phyloP scores from a whole-genome alignment of 2,113 vertebrate genomes.

The Hucho hucho region DNA sequence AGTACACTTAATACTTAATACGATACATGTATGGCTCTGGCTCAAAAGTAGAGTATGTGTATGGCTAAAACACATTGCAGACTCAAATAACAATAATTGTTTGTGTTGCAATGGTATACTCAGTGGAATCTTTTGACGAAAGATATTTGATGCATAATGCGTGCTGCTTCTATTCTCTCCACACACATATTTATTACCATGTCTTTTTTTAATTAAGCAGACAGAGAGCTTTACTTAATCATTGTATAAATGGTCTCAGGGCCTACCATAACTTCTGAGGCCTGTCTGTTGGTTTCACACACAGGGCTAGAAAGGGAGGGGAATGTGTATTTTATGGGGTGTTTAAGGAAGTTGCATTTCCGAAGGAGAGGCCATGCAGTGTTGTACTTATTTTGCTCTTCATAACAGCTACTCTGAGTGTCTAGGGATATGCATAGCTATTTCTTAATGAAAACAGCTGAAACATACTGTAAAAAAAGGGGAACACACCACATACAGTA shows the following conservation, averaged over 20 bases:
- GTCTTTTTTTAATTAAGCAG: neutral
- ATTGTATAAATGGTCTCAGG: slow-evolving; percentile 2
- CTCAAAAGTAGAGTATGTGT: neutral
- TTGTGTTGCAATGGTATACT: neutral
- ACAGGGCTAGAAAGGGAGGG: neutral
- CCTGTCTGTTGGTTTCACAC: neutral
- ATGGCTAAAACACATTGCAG: neutral
- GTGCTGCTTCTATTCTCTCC: neutral
- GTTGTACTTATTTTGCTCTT: neutral
- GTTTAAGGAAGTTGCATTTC: neutral
- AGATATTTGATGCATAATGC: neutral
- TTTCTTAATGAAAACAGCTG: neutral
- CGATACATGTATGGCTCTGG: too few species aligned
- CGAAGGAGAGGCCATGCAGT: neutral
- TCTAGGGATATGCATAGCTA: neutral
- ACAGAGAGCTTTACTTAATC: neutral
- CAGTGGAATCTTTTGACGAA: neutral
- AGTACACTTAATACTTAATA: neutral
- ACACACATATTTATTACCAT: neutral
- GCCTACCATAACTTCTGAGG: neutral
- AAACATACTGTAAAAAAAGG: neutral
- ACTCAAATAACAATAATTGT: neutral
- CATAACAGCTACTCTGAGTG: neutral
- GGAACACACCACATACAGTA: neutral
- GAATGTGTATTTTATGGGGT: neutral